Conservation (phyloP, 2,888 invertebrate genomes). For the Steinernema scapterisci region DNA sequence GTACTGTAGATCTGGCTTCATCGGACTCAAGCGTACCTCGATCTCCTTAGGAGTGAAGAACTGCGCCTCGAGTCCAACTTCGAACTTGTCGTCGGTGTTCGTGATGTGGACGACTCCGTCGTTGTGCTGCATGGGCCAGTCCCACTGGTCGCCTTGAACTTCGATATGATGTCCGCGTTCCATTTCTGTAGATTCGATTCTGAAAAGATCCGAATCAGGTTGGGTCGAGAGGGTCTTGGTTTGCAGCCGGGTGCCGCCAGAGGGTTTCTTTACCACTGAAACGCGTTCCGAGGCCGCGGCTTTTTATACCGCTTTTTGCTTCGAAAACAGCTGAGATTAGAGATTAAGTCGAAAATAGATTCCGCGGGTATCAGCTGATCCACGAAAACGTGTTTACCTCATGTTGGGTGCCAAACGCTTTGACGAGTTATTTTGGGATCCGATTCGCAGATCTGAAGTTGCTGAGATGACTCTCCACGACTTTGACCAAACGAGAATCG, state of each 20-base stretch:
- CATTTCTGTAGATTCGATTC: background rate
- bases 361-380: slow-evolving; percentile 25
- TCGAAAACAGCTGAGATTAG: slow-evolving; percentile 5
- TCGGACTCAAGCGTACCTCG: slow-evolving; percentile 22
- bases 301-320: background rate
- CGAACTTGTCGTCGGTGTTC: slow-evolving; percentile 37
- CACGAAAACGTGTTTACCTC: slow-evolving; percentile 13
- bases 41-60: slow-evolving; percentile 40
- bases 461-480: background rate
- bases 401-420: background rate
- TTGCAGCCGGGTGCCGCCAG: background rate
- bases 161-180: slow-evolving; percentile 8
- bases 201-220: background rate
- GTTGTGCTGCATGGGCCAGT: slow-evolving; percentile 40
- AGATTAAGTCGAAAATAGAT: slow-evolving; percentile 19
- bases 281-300: background rate
- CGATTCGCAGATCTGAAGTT: background rate
- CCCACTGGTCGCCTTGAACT: slow-evolving; percentile 32
- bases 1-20: background rate
- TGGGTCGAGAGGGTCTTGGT: background rate
- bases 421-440: too few relatives aligned
- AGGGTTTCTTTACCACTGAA: background rate
- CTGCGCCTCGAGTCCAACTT: slow-evolving; percentile 37
- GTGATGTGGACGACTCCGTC: slow-evolving; percentile 37
- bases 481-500: background rate